Evolutionary conservation across 2,888 invertebrate genomes (phyloP), one percentile per base, ranked within the genome.

Genomic region (Euplagia quadripunctaria): DNA sequence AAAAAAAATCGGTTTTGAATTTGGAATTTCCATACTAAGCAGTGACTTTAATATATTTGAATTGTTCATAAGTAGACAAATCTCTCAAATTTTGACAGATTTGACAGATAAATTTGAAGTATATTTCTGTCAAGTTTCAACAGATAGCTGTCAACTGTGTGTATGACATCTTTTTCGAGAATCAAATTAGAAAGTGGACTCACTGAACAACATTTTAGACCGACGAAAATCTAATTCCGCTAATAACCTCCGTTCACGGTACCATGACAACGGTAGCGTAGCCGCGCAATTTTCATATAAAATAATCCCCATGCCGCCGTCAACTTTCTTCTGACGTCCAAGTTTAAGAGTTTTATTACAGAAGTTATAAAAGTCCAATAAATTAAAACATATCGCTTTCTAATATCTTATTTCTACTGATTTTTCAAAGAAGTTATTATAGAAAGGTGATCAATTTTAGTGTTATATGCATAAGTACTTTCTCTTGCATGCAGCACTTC

Each of bases 271-370:
- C 66, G 43, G 55, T 63, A 67, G 61, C 67, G 61, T 66, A 42
- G 63, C 41, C 43, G 43, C 42, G 43, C n/a, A 14, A 42, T 74
- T 61, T 74, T 66, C 52, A 41, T 68, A 20, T 52, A 55, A 51
- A 49, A 55, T 31, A 31, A 66, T 20, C 31, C 46, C 73, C 69
- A 61, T 74, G 73, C 61, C 4, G 41, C 43, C 73, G 41, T 68
- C 70, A 76, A 77, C 83, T 85, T 84, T 84, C 85, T 83, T 78
- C 74, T 74, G 73, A 42, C n/a, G 17, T 4, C 16, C 31, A 31
- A 61, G 31, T 31, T 61, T 61, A 61, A 31, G 14, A 31, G 14
- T 61, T 61, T 61, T 61, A 61, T 61, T 31, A 61, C 61, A 31
- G 31, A 14, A 12, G 31, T 61, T 61, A 61, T 31, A 51, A 51